These are phyloP conservation scores for Ips typographus DNA, from an alignment of 1,140 invertebrate species.

Conservation along the genomic window DNA sequence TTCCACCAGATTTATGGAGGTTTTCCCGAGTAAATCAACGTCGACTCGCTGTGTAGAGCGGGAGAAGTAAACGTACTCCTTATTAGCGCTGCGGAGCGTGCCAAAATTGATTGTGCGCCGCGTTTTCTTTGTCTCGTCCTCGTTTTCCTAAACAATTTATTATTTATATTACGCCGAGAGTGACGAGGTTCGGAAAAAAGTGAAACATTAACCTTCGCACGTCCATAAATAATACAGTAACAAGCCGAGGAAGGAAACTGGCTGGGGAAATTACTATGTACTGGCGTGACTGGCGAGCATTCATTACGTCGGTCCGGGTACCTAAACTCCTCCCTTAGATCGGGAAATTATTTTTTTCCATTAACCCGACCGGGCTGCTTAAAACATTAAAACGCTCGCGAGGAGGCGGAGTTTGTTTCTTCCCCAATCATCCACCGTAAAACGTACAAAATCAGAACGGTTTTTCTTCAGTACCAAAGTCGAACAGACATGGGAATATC, in stretches of 20 bases:
- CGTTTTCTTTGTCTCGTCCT: not conserved
- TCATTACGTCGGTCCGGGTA: slow-evolving; percentile 1
- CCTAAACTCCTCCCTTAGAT: slow-evolving; percentile 9
- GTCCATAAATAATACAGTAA: slow-evolving; percentile 4
- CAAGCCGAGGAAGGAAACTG: not conserved
- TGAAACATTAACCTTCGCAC: not conserved
- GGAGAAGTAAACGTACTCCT: slow-evolving; percentile 10
- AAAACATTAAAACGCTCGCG: not conserved
- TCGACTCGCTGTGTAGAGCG: slow-evolving; percentile 7
- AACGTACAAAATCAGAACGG: too few relatives aligned
- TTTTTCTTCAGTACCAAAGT: too few relatives aligned
- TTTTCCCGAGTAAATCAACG: slow-evolving; percentile 39
- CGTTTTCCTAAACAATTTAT: not conserved
- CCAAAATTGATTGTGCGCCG: not conserved
- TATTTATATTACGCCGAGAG: not conserved
- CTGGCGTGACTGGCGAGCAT: slow-evolving; percentile 9
- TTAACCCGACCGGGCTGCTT: not conserved
- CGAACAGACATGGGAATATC: not conserved
- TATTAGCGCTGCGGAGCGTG: slow-evolving; percentile 9
- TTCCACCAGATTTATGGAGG: slow-evolving; percentile 41
- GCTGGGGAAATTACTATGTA: slow-evolving; percentile 1
- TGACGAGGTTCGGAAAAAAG: not conserved
- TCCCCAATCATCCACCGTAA: too few relatives aligned
- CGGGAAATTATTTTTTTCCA: slow-evolving; percentile 3
- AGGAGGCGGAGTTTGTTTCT: too few relatives aligned